Base-by-base conservation (phyloP, 35 echinoderm and acorn worm species). In the Ophioderma brevispina region DNA sequence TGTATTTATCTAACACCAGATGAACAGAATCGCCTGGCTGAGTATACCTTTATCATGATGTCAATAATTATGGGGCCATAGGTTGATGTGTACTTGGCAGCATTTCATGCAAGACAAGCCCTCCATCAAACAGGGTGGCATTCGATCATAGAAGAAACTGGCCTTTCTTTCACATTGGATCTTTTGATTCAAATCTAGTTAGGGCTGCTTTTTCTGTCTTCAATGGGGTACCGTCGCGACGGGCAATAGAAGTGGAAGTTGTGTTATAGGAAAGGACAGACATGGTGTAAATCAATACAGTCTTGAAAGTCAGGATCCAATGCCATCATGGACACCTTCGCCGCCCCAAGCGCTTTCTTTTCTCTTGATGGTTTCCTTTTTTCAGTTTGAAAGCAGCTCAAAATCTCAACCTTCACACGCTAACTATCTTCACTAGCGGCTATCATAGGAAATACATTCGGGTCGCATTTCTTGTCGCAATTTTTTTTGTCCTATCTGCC, bases 341-440 rank as follows among this genome's bases (percentile, higher is more conserved):
- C 78, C 21, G 78, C 78, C 21, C 78, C 78, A 8, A 80, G 38
- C 21, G 78, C 78, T 37, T 80, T 80, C 38, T 17, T 33, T 21
- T 80, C 78, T 36, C 38, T 80, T 80, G 78, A 11, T 52, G 46
- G 81, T 1, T 55, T 84, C 40, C n/a, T 46, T 49, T 90, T 90
- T 49, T 81, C 82, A n/a, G 56, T 90, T 90, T 81, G n/a, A n/a
- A n/a, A n/a, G 40, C 33, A 38, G 78, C 79, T 83, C 80, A 79
- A 91, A 91, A 84, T 91, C 59, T 91, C 36, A 75, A 91, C 79
- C 79, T 90, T 90, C 55, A 90, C 40, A 82, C 40, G 80, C 80
- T 84, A 28, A 84, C 89, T 40, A 56, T 75, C 56, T 84, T 91
- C 80, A 91, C 13, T 28, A 91, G 31, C 80, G 43, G 17, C 36